Conservation (phyloP, 2,888 invertebrate genomes). For the Sinohyriopsis cumingii region DNA sequence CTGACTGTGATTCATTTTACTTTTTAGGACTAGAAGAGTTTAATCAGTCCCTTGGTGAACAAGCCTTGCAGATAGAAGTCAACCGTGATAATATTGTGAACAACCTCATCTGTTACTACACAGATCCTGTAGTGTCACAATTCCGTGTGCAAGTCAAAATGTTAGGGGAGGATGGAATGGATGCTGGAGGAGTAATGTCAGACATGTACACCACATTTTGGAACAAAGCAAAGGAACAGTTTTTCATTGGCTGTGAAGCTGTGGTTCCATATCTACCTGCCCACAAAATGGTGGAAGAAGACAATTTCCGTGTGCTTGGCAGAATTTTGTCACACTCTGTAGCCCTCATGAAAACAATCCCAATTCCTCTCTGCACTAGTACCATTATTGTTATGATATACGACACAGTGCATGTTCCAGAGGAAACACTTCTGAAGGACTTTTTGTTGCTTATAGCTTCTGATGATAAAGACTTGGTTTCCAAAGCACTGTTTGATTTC, state of each 20-base stretch:
- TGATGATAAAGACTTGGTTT: conserved; percentile 21
- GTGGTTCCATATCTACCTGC: conserved; percentile 29
- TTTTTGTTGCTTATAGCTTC: conserved; percentile 28
- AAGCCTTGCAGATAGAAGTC: conserved; percentile 14
- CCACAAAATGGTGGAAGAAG: conserved; percentile 29
- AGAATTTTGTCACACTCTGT: conserved; percentile 33
- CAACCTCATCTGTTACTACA: conserved; percentile 25
- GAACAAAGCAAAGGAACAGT: conserved; percentile 18
- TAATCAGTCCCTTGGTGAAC: conserved; percentile 6
- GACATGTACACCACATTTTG: conserved; percentile 39
- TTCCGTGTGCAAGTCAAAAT: conserved; percentile 27
- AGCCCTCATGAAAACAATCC: conserved; percentile 30
- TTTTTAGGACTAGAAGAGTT: conserved; percentile 15
- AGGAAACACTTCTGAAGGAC: conserved; percentile 24
- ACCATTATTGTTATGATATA: conserved; percentile 21
- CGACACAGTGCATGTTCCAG: conserved; percentile 27
- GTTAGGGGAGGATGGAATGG: conserved; percentile 32
- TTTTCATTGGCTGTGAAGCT: conserved; percentile 18
- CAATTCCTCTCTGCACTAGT: conserved; percentile 29
- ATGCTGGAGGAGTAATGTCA: conserved; percentile 30
- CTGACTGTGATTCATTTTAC: not conserved
- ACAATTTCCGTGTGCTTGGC: conserved; percentile 24
- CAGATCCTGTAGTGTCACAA: conserved; percentile 22
- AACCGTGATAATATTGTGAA: conserved; percentile 21
- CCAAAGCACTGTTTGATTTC: conserved; percentile 18